Conservation (phyloP, 2,888 invertebrate species). For the Ichneumon xanthorius region DNA sequence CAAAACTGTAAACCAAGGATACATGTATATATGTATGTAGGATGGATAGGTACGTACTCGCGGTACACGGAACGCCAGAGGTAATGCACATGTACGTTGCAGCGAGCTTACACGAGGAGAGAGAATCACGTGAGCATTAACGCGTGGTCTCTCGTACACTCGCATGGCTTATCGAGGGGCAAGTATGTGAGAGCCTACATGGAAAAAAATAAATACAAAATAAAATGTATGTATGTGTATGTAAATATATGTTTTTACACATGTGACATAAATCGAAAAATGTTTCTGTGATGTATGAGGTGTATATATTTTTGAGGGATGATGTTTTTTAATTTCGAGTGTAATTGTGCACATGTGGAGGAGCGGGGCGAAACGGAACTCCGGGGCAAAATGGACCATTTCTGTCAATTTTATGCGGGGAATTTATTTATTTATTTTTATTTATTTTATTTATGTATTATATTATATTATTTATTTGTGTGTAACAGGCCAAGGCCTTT, state of each 20-base stretch:
- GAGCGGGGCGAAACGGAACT: no score
- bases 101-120: conserved; percentile 5
- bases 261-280: background rate
- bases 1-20: conserved; percentile 39
- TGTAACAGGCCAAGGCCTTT: no score
- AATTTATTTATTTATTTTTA: no score
- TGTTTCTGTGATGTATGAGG: background rate
- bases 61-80: background rate
- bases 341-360: no score
- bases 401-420: no score
- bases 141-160: background rate
- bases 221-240: no score
- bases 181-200: background rate
- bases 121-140: conserved; percentile 20
- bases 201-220: background rate
- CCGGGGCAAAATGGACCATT: no score
- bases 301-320: background rate
- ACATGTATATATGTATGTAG: conserved; percentile 1
- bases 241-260: no score
- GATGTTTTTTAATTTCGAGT: no score
- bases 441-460: no score
- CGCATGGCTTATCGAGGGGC: conserved; percentile 5
- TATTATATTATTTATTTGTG: no score
- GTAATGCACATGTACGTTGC: background rate
- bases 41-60: background rate